Evolutionary conservation across 2,113 vertebrate genomes (phyloP), one percentile per base, ranked within the genome.

Genomic region (Mola mola): DNA sequence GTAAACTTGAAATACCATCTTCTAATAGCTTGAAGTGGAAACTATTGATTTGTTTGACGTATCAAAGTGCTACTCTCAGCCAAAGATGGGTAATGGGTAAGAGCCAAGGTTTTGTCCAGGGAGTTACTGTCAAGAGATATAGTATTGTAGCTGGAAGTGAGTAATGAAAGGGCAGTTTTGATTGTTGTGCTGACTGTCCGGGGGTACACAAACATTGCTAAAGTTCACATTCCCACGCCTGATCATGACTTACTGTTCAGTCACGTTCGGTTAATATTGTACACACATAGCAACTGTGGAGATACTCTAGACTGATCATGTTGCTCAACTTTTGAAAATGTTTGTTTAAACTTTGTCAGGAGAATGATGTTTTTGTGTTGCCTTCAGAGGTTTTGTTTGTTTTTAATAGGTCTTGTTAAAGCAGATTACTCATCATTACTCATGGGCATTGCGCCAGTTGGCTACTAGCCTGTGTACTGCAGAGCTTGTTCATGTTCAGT

Each of bases 111-210:
- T 69, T 73, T 47, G 33, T 50, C 34, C 19, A 24, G 19, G 19
- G 28, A 53, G 17, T 43, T 41, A 11, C 47, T 4, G 15, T 29
- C 16, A 21, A 13, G 38, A 56, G 24, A n/a, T n/a, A n/a, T n/a
- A n/a, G 22, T 37, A 21, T 47, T 57, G 38, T 64, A 72, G 40
- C 61, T 71, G 19, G 3, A 41, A 49, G 41, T 64, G 49, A 57
- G 53, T 17, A 81, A 22, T 66, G 64, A 74, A 50, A n/a, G 49
- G 69, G 57, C 47, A 28, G 60, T 46, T 74, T 79, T 16, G 2
- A 49, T 71, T 55, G 50, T 66, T 55, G 34, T 4, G 50, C n/a
- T 48, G 29, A 55, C 37, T 33, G 26, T 44, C 47, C 8, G 16
- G 46, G 15, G 29, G 4, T n/a, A 10, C 29, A 20, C 46, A 55